phyloP scores from a whole-genome alignment of 1,140 invertebrate genomes.

The Ericerus pela region DNA sequence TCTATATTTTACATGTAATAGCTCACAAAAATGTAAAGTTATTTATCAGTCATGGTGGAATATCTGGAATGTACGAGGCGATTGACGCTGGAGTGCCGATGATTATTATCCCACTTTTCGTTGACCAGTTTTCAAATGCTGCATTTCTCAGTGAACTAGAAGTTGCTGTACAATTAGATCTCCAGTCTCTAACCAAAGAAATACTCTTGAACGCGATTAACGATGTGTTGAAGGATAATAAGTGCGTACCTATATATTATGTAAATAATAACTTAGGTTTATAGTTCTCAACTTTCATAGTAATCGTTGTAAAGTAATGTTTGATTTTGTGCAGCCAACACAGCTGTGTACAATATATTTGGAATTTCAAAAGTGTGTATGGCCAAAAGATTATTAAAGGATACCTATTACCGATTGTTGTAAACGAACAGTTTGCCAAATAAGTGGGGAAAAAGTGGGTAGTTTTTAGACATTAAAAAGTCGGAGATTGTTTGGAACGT shows the following conservation, averaged over 20 bases:
- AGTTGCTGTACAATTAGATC: neutral
- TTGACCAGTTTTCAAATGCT: conserved; percentile 28
- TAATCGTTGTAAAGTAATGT: no score
- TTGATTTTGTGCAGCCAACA: no score
- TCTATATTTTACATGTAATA: conserved; percentile 27
- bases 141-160: neutral
- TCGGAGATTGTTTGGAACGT: no score
- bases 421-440: no score
- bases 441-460: no score
- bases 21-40: neutral
- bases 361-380: no score
- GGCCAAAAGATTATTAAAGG: no score
- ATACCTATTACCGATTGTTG: no score
- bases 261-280: no score
- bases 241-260: neutral
- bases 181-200: neutral
- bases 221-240: neutral
- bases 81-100: conserved; percentile 34
- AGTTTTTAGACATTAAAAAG: no score
- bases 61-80: conserved; percentile 33
- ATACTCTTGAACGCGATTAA: neutral
- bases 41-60: conserved; percentile 30
- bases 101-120: conserved; percentile 34
- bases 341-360: no score
- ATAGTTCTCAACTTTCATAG: no score